Percentiles rank a stretch among this genome's conserved stretches.
These are phyloP conservation scores for Dendrocopos noguchii DNA, from an alignment of 2,113 vertebrate species.

Conservation along the genomic window DNA sequence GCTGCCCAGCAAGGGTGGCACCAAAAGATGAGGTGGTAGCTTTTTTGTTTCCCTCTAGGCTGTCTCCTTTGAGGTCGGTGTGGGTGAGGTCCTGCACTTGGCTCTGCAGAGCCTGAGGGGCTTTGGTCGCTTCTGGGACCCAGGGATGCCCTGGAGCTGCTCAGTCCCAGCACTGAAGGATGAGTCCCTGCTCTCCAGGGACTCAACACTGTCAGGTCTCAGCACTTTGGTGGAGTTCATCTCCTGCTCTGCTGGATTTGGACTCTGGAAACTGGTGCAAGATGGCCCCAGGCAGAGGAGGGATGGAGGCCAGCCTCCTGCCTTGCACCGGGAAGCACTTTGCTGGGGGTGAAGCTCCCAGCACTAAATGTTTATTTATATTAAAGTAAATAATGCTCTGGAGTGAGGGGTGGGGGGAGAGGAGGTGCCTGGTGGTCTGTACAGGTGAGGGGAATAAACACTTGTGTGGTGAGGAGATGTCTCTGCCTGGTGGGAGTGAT, in stretches of 20 bases:
- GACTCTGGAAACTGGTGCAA: slow-evolving; percentile 5
- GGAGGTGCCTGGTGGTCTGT: neutral
- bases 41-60: neutral
- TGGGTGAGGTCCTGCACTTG: neutral
- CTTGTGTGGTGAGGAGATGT: neutral
- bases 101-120: neutral
- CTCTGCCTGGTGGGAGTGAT: neutral
- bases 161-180: neutral
- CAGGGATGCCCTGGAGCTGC: neutral
- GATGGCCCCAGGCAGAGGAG: slow-evolving; percentile 10
- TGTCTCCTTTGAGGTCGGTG: neutral
- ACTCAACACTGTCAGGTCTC: neutral
- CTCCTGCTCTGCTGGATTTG: slow-evolving; percentile 43
- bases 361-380: slow-evolving; percentile 65
- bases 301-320: neutral
- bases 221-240: slow-evolving; percentile 32
- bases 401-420: neutral
- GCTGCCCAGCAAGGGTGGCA: neutral
- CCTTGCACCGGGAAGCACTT: slow-evolving; percentile 57
- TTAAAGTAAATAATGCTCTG: neutral
- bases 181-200: neutral
- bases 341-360: slow-evolving; percentile 35
- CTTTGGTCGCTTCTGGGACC: neutral
- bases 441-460: slow-evolving; percentile 40
- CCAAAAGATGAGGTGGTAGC: neutral